phyloP scores from a whole-genome alignment of 2,113 vertebrate genomes.

The Lathamus discolor region DNA sequence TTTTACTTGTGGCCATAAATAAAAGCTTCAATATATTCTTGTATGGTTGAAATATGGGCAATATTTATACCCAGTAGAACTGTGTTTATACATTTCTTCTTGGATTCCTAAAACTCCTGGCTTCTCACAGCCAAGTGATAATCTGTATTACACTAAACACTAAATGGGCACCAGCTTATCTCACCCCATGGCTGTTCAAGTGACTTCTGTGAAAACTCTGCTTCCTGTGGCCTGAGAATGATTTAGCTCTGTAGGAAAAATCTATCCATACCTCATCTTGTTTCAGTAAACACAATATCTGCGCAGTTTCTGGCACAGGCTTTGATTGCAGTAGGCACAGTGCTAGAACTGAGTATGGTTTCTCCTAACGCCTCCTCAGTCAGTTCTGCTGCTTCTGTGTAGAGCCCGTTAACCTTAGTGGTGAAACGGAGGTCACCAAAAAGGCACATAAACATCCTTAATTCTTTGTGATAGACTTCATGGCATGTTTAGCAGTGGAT shows the following conservation, averaged over 20 bases:
- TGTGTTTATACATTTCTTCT: background rate
- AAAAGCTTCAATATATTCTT: background rate
- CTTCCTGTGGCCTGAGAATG: background rate
- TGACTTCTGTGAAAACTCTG: background rate
- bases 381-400: background rate
- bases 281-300: background rate
- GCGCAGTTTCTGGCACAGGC: background rate
- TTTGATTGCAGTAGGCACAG: background rate
- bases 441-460: background rate
- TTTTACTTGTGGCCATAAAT: background rate
- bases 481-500: background rate
- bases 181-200: fast-evolving
- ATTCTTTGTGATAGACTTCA: background rate
- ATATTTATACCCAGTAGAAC: background rate
- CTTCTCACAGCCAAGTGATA: background rate
- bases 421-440: background rate
- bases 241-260: background rate
- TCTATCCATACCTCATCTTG: background rate
- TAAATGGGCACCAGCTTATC: background rate
- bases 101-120: background rate
- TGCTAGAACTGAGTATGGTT: background rate
- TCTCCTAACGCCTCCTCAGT: background rate
- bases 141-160: background rate
- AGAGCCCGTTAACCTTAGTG: background rate
- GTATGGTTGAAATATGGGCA: background rate